These are phyloP conservation scores for Vireo altiloquus DNA, from an alignment of 2,113 vertebrate genomes.

Conservation along the genomic window DNA sequence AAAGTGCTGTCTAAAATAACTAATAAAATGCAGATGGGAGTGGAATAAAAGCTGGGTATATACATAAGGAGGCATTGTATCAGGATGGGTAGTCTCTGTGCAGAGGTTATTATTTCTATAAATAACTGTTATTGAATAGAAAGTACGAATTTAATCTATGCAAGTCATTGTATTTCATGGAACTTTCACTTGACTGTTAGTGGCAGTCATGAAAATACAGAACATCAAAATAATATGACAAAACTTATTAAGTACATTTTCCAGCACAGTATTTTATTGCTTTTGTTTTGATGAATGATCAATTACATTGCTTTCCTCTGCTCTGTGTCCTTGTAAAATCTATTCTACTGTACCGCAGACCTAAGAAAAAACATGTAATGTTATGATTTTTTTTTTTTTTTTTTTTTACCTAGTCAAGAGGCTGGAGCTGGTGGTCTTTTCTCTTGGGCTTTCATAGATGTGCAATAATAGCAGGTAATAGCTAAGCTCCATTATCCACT, in stretches of 20 bases:
- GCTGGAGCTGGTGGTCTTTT: background rate
- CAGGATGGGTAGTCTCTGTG: background rate
- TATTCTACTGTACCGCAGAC: background rate
- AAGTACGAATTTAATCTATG: background rate
- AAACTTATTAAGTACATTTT: background rate
- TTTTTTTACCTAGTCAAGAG: background rate
- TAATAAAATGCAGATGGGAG: constrained; percentile 16
- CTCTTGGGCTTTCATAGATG: background rate
- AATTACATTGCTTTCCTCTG: background rate
- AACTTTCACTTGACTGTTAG: background rate
- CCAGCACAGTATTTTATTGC: background rate
- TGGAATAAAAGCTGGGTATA: background rate
- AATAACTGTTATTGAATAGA: background rate
- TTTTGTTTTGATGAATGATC: background rate
- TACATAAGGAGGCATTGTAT: background rate
- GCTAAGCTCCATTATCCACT: background rate
- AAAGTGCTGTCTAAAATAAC: constrained; percentile 18
- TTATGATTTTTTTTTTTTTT: too few relatives aligned
- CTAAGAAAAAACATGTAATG: background rate
- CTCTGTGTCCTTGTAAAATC: background rate
- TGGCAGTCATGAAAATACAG: background rate
- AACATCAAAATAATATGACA: background rate
- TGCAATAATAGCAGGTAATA: background rate
- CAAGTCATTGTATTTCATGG: background rate
- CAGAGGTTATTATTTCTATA: background rate